Evolutionary conservation across 2,888 invertebrate genomes (phyloP), one percentile per base, ranked within the genome.

Genomic region (Scaptomyza cyrtandrae): DNA sequence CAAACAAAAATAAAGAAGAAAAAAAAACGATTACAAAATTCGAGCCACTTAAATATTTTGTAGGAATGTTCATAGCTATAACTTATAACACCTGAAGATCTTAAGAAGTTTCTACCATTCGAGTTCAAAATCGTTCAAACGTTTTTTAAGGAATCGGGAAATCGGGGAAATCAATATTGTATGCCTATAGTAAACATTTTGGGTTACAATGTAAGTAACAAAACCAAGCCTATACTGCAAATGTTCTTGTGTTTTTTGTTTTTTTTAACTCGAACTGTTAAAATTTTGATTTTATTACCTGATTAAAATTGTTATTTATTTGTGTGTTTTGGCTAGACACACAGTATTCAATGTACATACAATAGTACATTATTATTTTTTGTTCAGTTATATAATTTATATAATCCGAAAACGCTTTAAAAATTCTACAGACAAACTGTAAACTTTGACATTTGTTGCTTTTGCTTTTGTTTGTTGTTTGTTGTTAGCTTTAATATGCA

Each of bases 281-380:
- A 77, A 88, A 89, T 87, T 87, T 87, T 87, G 87, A 87, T 87
- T 87, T 79, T 65, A 75, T 62, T 86, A 89, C 89, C 87, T 89
- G 87, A 89, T 87, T 89, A 77, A 80, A 89, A 86, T 81, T 62
- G 60, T 70, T 72, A 56, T 60, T 54, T 24, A 60, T 61, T 73
- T 60, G 43, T 69, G n/a, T 52, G 11, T 59, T 24, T 1, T 24
- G 3, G 1, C 56, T 50, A 71, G 65, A 70, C 67, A 71, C 71
- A 72, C 69, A 76, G 49, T 69, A 79, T 63, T 80, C 71, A 79
- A 71, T 74, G 62, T 76, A 71, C 27, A 35, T 45, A 48, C 35
- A 50, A n/a, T n/a, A 24, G 45, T 57, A 31, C 37, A 24, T 37
- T 37, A 37, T n/a, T 48, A 19, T 43, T 43, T 41, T 14, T 10